phyloP scores from a whole-genome alignment of 2,888 invertebrate genomes.

The Drosophila kuntzei region DNA sequence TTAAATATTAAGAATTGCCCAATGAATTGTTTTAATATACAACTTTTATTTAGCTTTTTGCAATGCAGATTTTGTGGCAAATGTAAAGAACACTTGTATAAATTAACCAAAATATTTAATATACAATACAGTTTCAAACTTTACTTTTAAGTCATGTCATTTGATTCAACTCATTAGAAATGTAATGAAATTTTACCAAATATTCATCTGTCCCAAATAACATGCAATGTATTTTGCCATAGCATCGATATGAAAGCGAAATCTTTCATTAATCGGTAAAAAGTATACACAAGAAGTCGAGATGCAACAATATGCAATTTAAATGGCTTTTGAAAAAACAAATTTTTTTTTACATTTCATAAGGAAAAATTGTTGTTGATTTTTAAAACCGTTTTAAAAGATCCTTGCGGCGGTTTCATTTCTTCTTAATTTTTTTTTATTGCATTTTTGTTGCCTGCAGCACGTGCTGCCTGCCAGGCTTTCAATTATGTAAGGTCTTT shows the following conservation, averaged over 20 bases:
- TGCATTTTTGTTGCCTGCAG: conserved; percentile 32
- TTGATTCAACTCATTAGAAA: too few relatives aligned
- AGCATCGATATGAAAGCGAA: too few relatives aligned
- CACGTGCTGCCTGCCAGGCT: conserved; percentile 45
- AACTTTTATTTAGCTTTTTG: too few relatives aligned
- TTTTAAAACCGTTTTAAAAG: conserved; percentile 34
- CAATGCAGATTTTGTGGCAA: too few relatives aligned
- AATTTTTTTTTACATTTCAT: not conserved
- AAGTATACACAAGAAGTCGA: not conserved
- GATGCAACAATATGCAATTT: conserved; percentile 8
- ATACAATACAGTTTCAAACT: too few relatives aligned
- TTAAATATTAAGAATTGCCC: not conserved
- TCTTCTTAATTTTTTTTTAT: not conserved
- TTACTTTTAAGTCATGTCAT: not conserved
- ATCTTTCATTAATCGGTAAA: not conserved
- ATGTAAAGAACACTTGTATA: too few relatives aligned
- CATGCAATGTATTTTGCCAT: not conserved
- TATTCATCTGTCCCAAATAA: not conserved
- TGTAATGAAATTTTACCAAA: too few relatives aligned
- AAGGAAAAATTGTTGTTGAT: conserved; percentile 30
- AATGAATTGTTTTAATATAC: too few relatives aligned
- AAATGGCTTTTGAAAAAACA: not conserved
- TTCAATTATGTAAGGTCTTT: conserved; percentile 80
- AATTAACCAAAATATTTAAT: too few relatives aligned
- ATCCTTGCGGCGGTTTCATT: conserved; percentile 6